These are phyloP conservation scores for Cristatella mucedo DNA, from an alignment of 2,888 invertebrate species.

Conservation along the genomic window DNA sequence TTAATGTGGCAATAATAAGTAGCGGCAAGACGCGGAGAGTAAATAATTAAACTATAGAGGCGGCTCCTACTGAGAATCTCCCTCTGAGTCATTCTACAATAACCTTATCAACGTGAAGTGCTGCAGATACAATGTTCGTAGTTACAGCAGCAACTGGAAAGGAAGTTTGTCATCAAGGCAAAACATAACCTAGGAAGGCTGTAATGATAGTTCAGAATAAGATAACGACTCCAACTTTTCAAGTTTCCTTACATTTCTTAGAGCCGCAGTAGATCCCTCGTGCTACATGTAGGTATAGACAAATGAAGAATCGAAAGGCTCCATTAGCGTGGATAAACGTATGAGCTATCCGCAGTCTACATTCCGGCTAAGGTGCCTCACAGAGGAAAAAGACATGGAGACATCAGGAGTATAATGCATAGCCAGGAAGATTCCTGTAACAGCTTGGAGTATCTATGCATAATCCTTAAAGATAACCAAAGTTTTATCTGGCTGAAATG, in stretches of 20 bases:
- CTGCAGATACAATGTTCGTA: constrained; percentile 52
- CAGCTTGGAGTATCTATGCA: constrained; percentile 47
- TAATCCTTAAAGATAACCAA: constrained; percentile 38
- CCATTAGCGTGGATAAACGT: constrained; percentile 54
- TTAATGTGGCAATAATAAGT: constrained; percentile 48
- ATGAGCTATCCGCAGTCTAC: constrained; percentile 54
- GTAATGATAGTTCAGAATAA: constrained; percentile 55
- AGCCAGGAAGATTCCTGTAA: constrained; percentile 52
- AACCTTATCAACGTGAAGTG: constrained; percentile 50
- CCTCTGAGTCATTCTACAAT: constrained; percentile 59
- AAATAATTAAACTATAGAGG: constrained; percentile 60
- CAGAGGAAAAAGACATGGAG: constrained; percentile 49
- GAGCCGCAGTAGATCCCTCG: constrained; percentile 47
- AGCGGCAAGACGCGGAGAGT: constrained; percentile 57
- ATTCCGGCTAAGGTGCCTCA: constrained; percentile 54
- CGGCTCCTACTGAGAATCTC: constrained; percentile 56
- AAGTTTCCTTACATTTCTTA: constrained; percentile 45
- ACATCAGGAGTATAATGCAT: constrained; percentile 54
- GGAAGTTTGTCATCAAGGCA: constrained; percentile 66
- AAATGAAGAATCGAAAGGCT: constrained; percentile 56
- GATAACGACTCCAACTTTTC: constrained; percentile 51
- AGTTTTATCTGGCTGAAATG: constrained; percentile 45
- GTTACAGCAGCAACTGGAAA: no score
- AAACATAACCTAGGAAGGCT: constrained; percentile 60
- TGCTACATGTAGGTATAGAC: constrained; percentile 51